Percentiles rank a stretch among this genome's conserved stretches.
phyloP scores from a whole-genome alignment of 2,113 vertebrate genomes.

The Ursus arctos region DNA sequence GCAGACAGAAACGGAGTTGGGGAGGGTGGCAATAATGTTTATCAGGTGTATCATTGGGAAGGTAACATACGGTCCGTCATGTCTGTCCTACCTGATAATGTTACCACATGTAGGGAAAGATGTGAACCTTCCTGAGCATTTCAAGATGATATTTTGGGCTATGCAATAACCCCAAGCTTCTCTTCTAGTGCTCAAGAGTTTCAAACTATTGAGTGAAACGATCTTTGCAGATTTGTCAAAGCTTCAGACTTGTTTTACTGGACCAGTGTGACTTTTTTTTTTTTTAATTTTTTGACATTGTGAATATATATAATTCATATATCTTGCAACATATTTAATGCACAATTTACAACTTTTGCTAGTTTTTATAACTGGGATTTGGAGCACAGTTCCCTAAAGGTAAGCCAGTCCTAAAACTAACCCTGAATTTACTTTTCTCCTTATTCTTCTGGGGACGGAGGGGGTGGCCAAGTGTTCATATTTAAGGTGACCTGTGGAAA shows the following conservation, averaged over 20 bases:
- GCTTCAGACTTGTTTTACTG: slow-evolving; percentile 66
- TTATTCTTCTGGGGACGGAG: not conserved
- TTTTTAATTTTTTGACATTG: slow-evolving; percentile 46
- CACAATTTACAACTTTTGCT: slow-evolving; percentile 78
- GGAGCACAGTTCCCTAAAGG: slow-evolving; percentile 61
- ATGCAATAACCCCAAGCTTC: not conserved
- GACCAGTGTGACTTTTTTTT: slow-evolving; percentile 47
- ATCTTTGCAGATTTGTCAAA: slow-evolving; percentile 32
- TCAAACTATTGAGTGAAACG: slow-evolving; percentile 51
- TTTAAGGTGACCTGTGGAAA: not conserved
- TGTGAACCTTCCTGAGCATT: not conserved
- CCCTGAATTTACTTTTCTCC: not conserved
- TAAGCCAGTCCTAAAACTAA: slow-evolving; percentile 64
- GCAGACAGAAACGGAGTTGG: not conserved
- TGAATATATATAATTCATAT: slow-evolving; percentile 79
- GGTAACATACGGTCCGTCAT: not conserved
- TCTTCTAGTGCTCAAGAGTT: not conserved
- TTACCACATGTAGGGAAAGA: not conserved
- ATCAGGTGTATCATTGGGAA: not conserved
- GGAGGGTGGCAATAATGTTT: not conserved
- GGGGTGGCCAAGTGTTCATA: not conserved
- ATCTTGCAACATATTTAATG: slow-evolving; percentile 74
- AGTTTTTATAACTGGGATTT: slow-evolving; percentile 75
- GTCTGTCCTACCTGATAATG: not conserved
- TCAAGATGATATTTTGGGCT: not conserved